phyloP scores from a whole-genome alignment of 1,140 invertebrate species.

The Formica selysi region DNA sequence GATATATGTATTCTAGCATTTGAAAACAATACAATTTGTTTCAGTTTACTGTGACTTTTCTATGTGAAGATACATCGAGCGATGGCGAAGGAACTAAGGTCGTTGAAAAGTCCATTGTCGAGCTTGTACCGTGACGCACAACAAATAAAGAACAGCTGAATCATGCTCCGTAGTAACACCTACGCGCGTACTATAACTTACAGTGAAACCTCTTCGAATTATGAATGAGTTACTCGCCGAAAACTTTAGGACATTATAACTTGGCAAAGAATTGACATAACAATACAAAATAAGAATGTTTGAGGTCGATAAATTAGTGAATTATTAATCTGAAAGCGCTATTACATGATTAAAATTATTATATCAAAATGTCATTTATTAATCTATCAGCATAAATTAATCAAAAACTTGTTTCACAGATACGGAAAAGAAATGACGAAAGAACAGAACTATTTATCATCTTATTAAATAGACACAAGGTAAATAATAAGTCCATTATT shows the following conservation, averaged over 20 bases:
- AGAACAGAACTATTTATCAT: too few species aligned
- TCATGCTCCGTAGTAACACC: conserved; percentile 34
- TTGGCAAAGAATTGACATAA: not conserved
- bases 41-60: conserved; percentile 5
- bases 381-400: not conserved
- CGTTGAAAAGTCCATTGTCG: conserved; percentile 43
- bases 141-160: conserved; percentile 53
- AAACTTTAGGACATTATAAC: conserved; percentile 15
- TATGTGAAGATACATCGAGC: not conserved
- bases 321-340: not conserved
- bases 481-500: too few species aligned
- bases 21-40: conserved; percentile 27
- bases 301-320: not conserved
- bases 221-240: conserved; percentile 29
- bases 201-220: conserved; percentile 19
- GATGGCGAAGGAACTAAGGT: not conserved
- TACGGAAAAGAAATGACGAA: not conserved
- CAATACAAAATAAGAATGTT: not conserved
- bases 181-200: conserved; percentile 11
- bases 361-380: not conserved
- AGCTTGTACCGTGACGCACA: not conserved
- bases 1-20: not conserved
- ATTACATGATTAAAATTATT: not conserved
- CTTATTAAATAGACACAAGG: too few species aligned
- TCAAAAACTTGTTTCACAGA: not conserved